Evolutionary conservation across 2,888 invertebrate species (phyloP), one percentile per base, ranked within the genome.

Genomic region (Polylopha cassiicola): DNA sequence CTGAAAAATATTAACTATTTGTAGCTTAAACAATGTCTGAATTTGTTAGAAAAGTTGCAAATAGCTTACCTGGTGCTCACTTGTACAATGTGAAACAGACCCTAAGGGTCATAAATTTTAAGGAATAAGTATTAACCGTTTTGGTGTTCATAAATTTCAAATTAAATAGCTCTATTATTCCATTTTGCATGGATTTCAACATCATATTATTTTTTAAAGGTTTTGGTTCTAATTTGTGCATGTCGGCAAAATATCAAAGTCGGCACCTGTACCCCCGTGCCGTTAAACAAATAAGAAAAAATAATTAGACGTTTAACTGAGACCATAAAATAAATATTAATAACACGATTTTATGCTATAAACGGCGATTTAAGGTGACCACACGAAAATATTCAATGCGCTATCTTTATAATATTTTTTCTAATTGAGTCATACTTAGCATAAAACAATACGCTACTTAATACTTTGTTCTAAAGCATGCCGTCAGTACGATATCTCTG

Each of bases 321-420:
- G 55, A 61, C 68, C 67, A 82, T 85, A n/a, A n/a, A n/a, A n/a
- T n/a, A 77, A 81, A 84, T 85, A 84, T 82, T 80, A 79, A 80
- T 79, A 80, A 73, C 67, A 66, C 73, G 58, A 69, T 71, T 69
- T 56, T 55, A 53, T 69, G 63, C 58, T 67, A 71, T 74, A 68
- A 73, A 67, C 54, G 58, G 46, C 47, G 46, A 9, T 33, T 39
- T 58, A 64, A 68, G 62, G 67, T 74, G 56, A 62, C 81, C 68
- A 77, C 46, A 28, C 7, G 20, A 5, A 17, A 3, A 33, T 4
- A 5, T 8, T 13, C 0, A 3, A 3, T 1, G 7, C 5, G 9
- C n/a, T 9, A 18, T 28, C 29, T 5, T 15, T 7, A 1, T 3
- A 3, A 18, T 9, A 18, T 6, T 13, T 22, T 3, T 16, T 11